Evolutionary conservation across 2,113 vertebrate genomes (phyloP), one percentile per base, ranked within the genome.

Genomic region (Oriolus oriolus): DNA sequence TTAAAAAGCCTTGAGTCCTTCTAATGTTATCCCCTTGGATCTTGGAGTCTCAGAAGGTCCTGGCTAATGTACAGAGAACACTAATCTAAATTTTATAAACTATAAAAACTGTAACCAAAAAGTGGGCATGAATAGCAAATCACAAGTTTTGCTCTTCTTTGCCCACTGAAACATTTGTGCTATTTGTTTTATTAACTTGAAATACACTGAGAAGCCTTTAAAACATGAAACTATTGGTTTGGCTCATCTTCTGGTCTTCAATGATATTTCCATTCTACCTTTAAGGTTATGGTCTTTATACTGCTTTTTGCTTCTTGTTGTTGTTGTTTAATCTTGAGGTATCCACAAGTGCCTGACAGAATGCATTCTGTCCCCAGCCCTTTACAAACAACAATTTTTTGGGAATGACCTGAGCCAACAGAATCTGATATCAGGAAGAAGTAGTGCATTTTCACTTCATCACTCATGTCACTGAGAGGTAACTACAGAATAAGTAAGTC

Each of bases 361-460:
- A 68, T 30, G 7, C 12, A 31, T 71, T 49, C 30, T 83, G 10
- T 71, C 16, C 9, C 52, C 11, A 49, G 9, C 13, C 7, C 10
- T 75, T 85, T 86, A 39, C 78, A 87, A 94, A 89, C 18, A 88
- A 39, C 0, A 1, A 59, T 65, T 8, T 39, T 76, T 33, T 14
- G 61, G 41, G 61, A 13, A 69, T 76, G 19, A 24, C 19, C 57
- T 68, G 20, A 87, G 50, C 41, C 60, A 90, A 90, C 60, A 86
- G 45, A 84, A 90, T 84, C 23, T 49, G 82, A 8, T 79, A 93
- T 49, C 33, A 71, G 33, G 64, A 84, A 89, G 41, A 27, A 7
- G 78, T 78, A 82, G 10, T 33, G 26, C 39, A 50, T 95, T 95
- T 95, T 93, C 73, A 59, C 50, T 79, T 95, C 73, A 92, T 92